Percentiles rank a stretch among this genome's conserved stretches.
These are phyloP conservation scores for Drosophila bunnanda DNA, from an alignment of 2,888 invertebrate genomes.

Conservation along the genomic window DNA sequence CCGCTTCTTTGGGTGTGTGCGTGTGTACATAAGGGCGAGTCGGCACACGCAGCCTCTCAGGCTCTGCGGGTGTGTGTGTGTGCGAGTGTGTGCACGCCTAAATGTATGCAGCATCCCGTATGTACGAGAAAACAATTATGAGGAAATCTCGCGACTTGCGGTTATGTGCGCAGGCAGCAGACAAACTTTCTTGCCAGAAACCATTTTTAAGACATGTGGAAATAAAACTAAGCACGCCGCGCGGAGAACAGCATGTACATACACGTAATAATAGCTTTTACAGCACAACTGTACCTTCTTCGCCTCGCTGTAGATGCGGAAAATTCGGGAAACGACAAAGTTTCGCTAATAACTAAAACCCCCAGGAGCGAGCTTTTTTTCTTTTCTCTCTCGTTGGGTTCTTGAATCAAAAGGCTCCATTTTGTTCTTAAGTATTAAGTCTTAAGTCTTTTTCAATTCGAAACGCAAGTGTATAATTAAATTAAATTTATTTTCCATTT, in stretches of 20 bases:
- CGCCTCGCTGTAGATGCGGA: neutral
- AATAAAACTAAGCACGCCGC: conserved; percentile 3
- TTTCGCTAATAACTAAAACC: neutral
- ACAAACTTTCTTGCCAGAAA: conserved; percentile 8
- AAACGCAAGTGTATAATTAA: no score
- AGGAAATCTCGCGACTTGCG: conserved; percentile 53
- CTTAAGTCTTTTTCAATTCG: neutral
- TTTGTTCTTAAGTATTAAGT: neutral
- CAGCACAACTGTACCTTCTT: conserved; percentile 4
- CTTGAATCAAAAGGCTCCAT: neutral
- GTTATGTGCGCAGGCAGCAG: conserved; percentile 9
- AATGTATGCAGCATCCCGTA: conserved; percentile 30
- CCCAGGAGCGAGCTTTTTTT: neutral
- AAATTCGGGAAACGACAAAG: neutral
- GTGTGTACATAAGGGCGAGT: conserved; percentile 2
- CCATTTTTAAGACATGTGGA: conserved; percentile 1
- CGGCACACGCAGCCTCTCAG: neutral
- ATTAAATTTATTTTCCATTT: no score
- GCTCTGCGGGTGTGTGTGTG: neutral
- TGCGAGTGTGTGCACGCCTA: conserved; percentile 6
- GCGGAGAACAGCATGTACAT: neutral
- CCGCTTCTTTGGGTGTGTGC: conserved; percentile 6
- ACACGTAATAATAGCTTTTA: conserved; percentile 2
- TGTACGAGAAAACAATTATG: conserved; percentile 34
- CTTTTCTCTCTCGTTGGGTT: no score